These are phyloP conservation scores for Macroglossus sobrinus DNA, from an alignment of 2,113 vertebrate species.

Conservation along the genomic window DNA sequence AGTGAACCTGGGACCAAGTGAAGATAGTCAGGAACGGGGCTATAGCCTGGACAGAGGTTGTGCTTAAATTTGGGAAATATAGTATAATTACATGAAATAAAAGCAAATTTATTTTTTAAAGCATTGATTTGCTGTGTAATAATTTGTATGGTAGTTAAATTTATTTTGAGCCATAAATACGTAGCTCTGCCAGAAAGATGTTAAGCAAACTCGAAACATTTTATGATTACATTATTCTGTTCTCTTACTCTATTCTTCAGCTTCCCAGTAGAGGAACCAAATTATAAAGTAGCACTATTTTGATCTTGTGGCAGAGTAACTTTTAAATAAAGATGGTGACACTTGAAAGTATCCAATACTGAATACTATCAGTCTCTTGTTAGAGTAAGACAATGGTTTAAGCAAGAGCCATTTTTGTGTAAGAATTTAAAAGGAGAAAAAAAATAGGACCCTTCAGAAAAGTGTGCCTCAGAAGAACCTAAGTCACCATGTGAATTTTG, in stretches of 20 bases:
- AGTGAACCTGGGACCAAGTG: neutral
- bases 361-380: neutral
- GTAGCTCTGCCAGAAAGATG: neutral
- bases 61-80: neutral
- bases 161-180: neutral
- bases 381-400: neutral
- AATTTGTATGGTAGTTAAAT: constrained; percentile 23
- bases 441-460: neutral
- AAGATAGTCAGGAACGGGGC: neutral
- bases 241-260: neutral
- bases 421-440: neutral
- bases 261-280: neutral
- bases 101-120: neutral
- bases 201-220: neutral
- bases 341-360: neutral
- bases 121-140: neutral
- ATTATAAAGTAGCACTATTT: neutral
- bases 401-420: neutral
- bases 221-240: neutral
- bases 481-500: neutral
- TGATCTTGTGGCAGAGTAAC: neutral
- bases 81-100: neutral
- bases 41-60: neutral
- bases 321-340: neutral
- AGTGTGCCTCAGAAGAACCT: neutral